Evolutionary conservation across 2,888 invertebrate species (phyloP), one percentile per base, ranked within the genome.

Genomic region (Elegia similella): DNA sequence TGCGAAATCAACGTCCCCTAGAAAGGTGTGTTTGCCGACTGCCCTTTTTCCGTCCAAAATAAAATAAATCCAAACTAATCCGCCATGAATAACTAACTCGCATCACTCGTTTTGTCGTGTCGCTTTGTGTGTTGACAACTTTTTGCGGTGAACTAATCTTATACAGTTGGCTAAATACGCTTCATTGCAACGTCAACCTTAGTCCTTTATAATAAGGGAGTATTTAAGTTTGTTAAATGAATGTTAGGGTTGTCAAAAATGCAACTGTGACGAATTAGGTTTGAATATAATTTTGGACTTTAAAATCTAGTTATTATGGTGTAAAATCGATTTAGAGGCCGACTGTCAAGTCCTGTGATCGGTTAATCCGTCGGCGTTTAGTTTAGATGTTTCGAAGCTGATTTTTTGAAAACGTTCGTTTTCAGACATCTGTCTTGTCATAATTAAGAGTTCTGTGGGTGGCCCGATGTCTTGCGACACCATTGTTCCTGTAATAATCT

Each of bases 61-160:
- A 86, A 85, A 76, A 80, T 79, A 81, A 81, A 86, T 81, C 63
- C 63, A 69, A 70, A 78, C 80, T 88, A 88, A 90, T 89, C 89
- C 82, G 73, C 84, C 81, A 88, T 91, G 90, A 90, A 90, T 89
- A 88, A 85, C 85, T 88, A 83, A 81, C 80, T 78, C 78, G 69
- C 76, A 79, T 82, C 34, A 70, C 70, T 74, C 34, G 77, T 82
- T 84, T 88, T 90, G 89, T 88, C 86, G 78, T 79, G 72, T 83
- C 83, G 78, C 79, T 86, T 88, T 84, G 77, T 86, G 78, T 78
- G 83, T 86, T 88, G 87, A 88, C 88, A 84, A 78, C 73, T 78
- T 80, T 78, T 78, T 73, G 69, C 29, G 30, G 10, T 23, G 23
- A 16, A 7, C 44, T 32, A 30, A 55, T 17, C 13, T 38, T 38